Evolutionary conservation across 2,888 invertebrate species (phyloP).

Genomic region (Eupithecia inturbata): DNA sequence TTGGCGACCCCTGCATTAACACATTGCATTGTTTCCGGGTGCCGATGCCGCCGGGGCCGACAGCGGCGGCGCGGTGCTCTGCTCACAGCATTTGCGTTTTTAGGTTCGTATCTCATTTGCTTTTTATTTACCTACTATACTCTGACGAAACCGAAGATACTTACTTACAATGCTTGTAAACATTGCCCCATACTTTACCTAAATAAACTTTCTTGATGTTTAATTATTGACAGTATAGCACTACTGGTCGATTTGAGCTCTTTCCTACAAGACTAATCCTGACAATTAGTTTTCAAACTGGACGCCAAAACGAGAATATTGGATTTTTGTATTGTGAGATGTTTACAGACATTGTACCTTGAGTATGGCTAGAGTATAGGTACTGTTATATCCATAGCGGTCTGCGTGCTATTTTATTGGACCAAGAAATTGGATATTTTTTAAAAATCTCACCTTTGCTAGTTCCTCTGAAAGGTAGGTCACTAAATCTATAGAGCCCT

Average conservation of each 20-base stretch:
- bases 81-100: constrained; percentile 81
- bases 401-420: not conserved
- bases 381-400: not conserved
- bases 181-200: not conserved
- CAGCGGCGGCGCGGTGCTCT: constrained; percentile 77
- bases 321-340: no score
- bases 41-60: constrained; percentile 71
- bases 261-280: no score
- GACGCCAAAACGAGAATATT: no score
- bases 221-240: not conserved
- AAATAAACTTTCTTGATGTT: not conserved
- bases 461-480: not conserved
- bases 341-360: not conserved
- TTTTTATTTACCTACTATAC: constrained; percentile 53
- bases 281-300: no score
- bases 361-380: not conserved
- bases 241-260: no score
- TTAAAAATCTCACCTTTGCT: not conserved
- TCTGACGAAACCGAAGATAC: not conserved
- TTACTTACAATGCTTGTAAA: not conserved
- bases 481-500: not conserved
- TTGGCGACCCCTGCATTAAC: not conserved
- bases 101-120: constrained; percentile 78
- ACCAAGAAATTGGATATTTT: not conserved
- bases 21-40: constrained; percentile 73